A percentile compares a stretch with the other conserved stretches of the same genome.
Conservation (phyloP, 2,113 vertebrate species). For the Paradisaea rubra region DNA sequence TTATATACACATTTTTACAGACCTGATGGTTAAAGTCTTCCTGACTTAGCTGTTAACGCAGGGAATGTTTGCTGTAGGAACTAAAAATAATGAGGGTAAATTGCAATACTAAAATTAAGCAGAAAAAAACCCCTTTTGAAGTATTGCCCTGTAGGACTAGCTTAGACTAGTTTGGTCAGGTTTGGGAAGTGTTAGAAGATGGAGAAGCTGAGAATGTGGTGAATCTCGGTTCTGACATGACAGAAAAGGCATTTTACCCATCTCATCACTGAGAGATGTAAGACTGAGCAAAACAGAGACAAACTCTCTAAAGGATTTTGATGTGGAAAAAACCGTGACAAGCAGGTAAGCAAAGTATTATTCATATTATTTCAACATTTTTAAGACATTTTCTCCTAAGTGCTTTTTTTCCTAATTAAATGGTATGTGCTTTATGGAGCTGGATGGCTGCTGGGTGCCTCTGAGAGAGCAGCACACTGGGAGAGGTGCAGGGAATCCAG, state of each 20-base stretch:
- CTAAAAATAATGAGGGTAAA: slow-evolving; percentile 15
- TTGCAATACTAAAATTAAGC: not conserved
- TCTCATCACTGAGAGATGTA: not conserved
- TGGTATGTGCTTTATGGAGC: not conserved
- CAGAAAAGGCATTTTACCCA: not conserved
- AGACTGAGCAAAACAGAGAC: not conserved
- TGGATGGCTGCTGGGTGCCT: not conserved
- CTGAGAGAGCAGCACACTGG: not conserved
- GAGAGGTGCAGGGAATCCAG: not conserved
- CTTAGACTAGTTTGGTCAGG: slow-evolving; percentile 20
- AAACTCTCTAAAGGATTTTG: not conserved
- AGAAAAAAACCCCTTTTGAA: slow-evolving; percentile 18
- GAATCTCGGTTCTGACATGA: not conserved
- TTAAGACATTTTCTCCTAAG: not conserved
- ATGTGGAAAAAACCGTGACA: not conserved
- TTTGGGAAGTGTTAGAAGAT: not conserved
- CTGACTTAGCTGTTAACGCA: not conserved
- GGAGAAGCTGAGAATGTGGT: not conserved
- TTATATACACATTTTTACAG: not conserved
- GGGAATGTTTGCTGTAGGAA: not conserved
- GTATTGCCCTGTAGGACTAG: slow-evolving; percentile 1
- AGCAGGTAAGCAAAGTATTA: slow-evolving; percentile 14
- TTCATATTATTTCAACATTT: not conserved
- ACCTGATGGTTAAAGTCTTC: not conserved
- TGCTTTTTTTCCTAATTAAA: not conserved